phyloP scores from a whole-genome alignment of 1,140 invertebrate genomes.

The Platyura marginata region DNA sequence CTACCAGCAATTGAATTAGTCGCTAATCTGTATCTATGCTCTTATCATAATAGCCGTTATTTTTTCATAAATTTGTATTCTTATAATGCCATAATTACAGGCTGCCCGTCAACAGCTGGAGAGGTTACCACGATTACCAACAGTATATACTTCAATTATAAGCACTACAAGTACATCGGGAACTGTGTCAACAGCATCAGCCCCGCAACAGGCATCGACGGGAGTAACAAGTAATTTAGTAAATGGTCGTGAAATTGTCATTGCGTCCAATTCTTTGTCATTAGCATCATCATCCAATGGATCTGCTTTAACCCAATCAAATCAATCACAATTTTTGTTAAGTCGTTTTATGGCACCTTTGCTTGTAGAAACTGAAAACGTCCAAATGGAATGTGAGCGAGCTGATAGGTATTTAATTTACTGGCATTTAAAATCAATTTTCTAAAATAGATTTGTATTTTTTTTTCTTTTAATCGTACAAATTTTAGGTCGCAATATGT shows the following conservation, averaged over 20 bases:
- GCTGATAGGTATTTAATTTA: slow-evolving; percentile 15
- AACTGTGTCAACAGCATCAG: slow-evolving; percentile 8
- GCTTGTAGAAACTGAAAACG: slow-evolving; percentile 18
- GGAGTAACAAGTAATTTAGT: not conserved
- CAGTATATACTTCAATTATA: slow-evolving; percentile 24
- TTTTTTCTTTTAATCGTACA: slow-evolving; percentile 1
- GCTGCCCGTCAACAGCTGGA: slow-evolving; percentile 70
- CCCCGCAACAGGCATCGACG: not conserved
- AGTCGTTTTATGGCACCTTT: slow-evolving; percentile 23
- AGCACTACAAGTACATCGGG: slow-evolving; percentile 10
- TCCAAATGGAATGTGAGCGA: slow-evolving; percentile 17
- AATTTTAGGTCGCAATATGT: slow-evolving; percentile 21
- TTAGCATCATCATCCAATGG: not conserved
- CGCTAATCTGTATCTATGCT: no score
- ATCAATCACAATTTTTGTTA: slow-evolving; percentile 17
- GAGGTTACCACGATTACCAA: slow-evolving; percentile 59
- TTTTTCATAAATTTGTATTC: slow-evolving; percentile 1
- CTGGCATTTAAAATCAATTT: not conserved
- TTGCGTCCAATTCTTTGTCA: not conserved
- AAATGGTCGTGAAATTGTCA: not conserved
- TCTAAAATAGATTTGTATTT: slow-evolving; percentile 2
- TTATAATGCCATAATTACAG: slow-evolving; percentile 24
- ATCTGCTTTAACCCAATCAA: not conserved
- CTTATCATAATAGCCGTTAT: not conserved
- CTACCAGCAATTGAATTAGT: not conserved